Base-by-base conservation (phyloP, 1,140 invertebrate species). In the Cyclina sinensis region DNA sequence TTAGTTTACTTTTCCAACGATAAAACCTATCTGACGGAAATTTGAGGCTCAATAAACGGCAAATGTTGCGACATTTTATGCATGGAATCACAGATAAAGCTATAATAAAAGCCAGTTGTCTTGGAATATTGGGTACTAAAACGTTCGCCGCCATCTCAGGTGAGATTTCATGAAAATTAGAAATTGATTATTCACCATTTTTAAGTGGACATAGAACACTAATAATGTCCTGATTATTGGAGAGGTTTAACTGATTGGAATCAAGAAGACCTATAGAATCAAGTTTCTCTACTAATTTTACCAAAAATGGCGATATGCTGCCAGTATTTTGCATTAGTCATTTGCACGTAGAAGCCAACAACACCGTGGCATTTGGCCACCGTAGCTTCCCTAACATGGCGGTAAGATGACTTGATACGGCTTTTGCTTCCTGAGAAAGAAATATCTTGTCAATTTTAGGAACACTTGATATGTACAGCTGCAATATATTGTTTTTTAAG, bases 21-120 rank as follows among this genome's bases (percentile, higher is more conserved):
- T 84, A 84, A 84, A 84, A 84, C 62, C 62, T 84, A 84, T 84
- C 82, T 84, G 57, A 68, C 46, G 82, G 65, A 84, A 84, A 84
- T 84, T 70, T 24, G 62, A 74, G 18, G 27, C 48, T 59, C 82
- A 84, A 73, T 84, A 84, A 73, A 84, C 82, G 82, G 82, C 82
- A 27, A 48, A 73, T 70, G 82, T 84, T 84, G 59, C 65, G 18
- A 84, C 82, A 84, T 84, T 73, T 84, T 84, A 73, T 84, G 82
- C 82, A 70, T 70, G 62, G 43, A 73, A 51, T 84, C 68, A 37
- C 39, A 37, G 82, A 84, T 84, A 84, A 84, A 59, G 30, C 27
- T 57, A 68, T 54, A 48, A 54, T 73, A 54, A 84, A 73, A 51
- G 39, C 82, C 48, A 39, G 82, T 74, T 37, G 82, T 57, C 65